Conservation (phyloP, 2,797 vertebrate species). For the Coregonus ussuriensis region DNA sequence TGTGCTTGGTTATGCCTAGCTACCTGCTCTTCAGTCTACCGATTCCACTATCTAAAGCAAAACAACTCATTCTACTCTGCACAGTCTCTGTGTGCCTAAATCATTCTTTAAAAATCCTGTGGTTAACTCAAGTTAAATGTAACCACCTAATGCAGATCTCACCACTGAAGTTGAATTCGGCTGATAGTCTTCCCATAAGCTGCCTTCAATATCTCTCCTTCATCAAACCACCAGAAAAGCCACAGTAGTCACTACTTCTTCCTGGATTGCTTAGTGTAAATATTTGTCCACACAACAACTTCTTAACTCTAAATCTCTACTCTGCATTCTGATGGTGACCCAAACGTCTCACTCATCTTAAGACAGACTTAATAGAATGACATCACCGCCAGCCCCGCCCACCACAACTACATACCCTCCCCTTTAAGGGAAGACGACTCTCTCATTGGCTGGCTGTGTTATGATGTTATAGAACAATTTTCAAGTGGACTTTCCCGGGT, state of each 20-base stretch:
- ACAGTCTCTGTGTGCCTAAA: constrained; percentile 28
- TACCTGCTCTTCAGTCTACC: constrained; percentile 2
- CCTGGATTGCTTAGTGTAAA: constrained; percentile 25
- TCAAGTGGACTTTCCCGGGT: constrained; percentile 12
- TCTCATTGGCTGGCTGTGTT: constrained; percentile 41
- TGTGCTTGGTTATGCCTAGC: constrained; percentile 30
- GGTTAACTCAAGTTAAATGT: not conserved
- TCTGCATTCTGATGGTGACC: constrained; percentile 49
- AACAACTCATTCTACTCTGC: constrained; percentile 35
- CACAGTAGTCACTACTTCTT: not conserved
- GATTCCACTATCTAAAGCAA: not conserved
- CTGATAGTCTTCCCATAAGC: constrained; percentile 27
- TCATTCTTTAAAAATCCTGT: not conserved
- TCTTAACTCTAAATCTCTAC: constrained; percentile 50
- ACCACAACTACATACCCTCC: constrained; percentile 38
- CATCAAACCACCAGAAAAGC: not conserved
- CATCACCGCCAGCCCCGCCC: constrained; percentile 53
- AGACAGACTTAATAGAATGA: constrained; percentile 39
- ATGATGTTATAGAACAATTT: constrained; percentile 22
- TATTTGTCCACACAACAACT: constrained; percentile 40
- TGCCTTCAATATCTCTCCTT: not conserved
- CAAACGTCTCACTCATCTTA: constrained; percentile 46
- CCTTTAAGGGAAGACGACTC: constrained; percentile 22
- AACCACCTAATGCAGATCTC: not conserved
- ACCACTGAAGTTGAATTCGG: not conserved